phyloP scores from a whole-genome alignment of 2,888 invertebrate species.

The Drosophila pseudotalamancana region DNA sequence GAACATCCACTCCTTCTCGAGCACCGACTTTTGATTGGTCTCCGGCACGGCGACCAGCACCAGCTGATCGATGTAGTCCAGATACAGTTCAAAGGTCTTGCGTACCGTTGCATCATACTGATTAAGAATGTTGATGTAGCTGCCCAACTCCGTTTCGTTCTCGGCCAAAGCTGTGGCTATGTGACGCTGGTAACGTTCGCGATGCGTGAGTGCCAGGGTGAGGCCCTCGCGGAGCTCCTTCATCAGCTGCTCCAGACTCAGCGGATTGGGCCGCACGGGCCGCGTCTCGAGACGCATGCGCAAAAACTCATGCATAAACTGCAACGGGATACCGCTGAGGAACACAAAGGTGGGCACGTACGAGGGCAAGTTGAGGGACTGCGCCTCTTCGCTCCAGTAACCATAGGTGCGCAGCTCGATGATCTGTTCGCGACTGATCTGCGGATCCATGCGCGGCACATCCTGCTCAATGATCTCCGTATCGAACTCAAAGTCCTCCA shows the following conservation, averaged over 20 bases:
- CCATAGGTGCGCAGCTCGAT: conserved; percentile 86
- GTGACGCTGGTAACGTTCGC: conserved; percentile 90
- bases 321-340: conserved; percentile 92
- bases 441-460: conserved; percentile 81
- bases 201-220: conserved; percentile 92
- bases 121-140: conserved; percentile 87
- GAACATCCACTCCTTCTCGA: conserved; percentile 96
- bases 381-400: conserved; percentile 90
- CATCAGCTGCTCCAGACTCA: conserved; percentile 94
- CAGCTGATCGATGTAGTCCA: conserved; percentile 94
- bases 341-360: conserved; percentile 94
- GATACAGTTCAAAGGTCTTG: conserved; percentile 91
- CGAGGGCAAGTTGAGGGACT: conserved; percentile 92
- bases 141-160: conserved; percentile 84
- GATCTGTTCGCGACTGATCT: conserved; percentile 82
- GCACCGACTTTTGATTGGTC: conserved; percentile 88
- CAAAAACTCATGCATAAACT: conserved; percentile 96
- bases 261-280: conserved; percentile 92
- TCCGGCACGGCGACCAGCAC: conserved; percentile 86
- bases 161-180: conserved; percentile 86
- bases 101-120: conserved; percentile 92
- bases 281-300: conserved; percentile 92
- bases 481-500: conserved; percentile 80
- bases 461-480: conserved; percentile 85
- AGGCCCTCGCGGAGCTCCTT: conserved; percentile 96